Base-by-base conservation (phyloP, 2,113 vertebrate species). In the Lonchura striata region DNA sequence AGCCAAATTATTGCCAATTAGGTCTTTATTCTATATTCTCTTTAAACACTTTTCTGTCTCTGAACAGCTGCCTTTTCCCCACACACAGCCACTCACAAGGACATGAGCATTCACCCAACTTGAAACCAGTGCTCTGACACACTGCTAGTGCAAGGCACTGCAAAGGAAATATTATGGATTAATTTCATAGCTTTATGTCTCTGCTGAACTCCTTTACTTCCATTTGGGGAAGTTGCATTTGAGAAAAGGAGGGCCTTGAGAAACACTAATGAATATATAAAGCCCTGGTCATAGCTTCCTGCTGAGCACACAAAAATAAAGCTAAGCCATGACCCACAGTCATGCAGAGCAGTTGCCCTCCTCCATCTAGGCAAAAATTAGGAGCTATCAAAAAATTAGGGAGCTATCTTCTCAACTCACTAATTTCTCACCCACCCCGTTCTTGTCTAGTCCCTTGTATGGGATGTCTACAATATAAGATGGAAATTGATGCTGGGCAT, bases 91-190 rank as follows among this genome's bases (percentile, higher is more conserved):
- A 7, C 30, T 63, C 30, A 24, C 8, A 7, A 17, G 31, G 74
- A 28, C 11, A 8, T 0, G 2, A 23, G 13, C 10, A 7, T 14
- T 64, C 41, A 46, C 20, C 25, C 1, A 2, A 18, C 9, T 16
- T 35, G 31, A 68, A 61, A 33, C 13, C n/a, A 27, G 17, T 46
- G 13, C 15, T 79, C 37, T 84, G 63, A 20, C 10, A 10, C 16
- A 15, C 9, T 92, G 42, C 59, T 46, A 30, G n/a, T 33, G 31
- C 69, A 80, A 78, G 59, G 37, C 17, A 20, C 25, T 50, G 41
- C 37, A 81, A 65, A 86, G 14, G 35, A 42, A 88, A n/a, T 6
- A 37, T 9, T 86, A 56, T 54, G 23, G 9, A 50, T 37, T 61
- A 5, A 2, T 65, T 90, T 85, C 35, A 35, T 11, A 59, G 33